phyloP scores from a whole-genome alignment of 2,113 vertebrate genomes.

The Mormyrus iriodes region DNA sequence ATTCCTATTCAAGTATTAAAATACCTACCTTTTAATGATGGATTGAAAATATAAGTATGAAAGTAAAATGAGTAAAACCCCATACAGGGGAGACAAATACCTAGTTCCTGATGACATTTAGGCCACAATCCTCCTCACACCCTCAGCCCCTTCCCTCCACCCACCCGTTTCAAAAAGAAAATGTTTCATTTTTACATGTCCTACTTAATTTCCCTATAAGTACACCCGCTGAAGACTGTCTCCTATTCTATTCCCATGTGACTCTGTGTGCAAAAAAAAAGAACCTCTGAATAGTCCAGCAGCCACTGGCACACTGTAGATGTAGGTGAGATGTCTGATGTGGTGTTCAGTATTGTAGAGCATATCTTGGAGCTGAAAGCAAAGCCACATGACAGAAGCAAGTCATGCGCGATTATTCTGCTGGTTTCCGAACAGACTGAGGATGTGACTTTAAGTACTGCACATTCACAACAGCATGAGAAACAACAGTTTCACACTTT shows the following conservation, averaged over 20 bases:
- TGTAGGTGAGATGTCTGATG: neutral
- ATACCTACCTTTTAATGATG: neutral
- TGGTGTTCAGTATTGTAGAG: neutral
- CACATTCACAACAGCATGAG: neutral
- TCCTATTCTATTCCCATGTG: neutral
- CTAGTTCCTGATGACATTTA: neutral
- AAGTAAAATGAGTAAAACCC: neutral
- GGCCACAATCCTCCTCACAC: neutral
- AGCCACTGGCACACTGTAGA: neutral
- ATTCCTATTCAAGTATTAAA: neutral
- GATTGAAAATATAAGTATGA: neutral
- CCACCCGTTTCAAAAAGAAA: neutral
- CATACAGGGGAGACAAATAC: no score
- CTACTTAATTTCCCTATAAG: neutral
- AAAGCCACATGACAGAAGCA: neutral
- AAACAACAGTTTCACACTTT: neutral
- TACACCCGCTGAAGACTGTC: neutral
- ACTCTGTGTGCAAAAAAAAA: neutral
- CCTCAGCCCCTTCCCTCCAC: neutral
- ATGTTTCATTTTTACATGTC: neutral
- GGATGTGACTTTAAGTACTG: neutral
- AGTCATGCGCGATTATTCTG: no score
- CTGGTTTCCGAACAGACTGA: neutral
- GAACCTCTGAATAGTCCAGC: neutral
- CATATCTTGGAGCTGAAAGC: neutral